Evolutionary conservation across 2,797 vertebrate genomes (phyloP).

Genomic region (Margarornis squamiger): DNA sequence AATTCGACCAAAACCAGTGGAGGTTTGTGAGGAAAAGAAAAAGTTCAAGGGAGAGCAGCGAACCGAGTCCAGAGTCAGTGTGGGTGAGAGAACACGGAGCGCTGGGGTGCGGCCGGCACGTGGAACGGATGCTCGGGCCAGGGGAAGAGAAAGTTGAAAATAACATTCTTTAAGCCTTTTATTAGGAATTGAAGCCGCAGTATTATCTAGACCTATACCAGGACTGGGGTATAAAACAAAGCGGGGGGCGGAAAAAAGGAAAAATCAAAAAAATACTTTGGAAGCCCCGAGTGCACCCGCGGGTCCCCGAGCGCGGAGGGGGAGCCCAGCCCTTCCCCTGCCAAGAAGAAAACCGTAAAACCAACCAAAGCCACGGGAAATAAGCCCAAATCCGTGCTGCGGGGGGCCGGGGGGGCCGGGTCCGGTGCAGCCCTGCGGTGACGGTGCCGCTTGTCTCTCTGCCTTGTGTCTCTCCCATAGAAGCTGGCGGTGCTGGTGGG

Average conservation of each 20-base stretch:
- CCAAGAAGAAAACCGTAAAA: neutral
- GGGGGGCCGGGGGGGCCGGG: neutral
- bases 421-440: neutral
- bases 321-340: neutral
- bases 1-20: neutral
- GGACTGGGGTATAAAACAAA: neutral
- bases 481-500: slow-evolving; percentile 82
- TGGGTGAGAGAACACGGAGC: neutral
- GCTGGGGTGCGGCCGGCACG: neutral
- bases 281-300: neutral
- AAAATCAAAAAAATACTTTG: neutral
- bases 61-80: neutral
- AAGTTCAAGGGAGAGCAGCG: neutral
- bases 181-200: neutral
- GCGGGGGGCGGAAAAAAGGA: neutral
- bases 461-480: slow-evolving; percentile 66
- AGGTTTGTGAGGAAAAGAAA: neutral
- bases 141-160: neutral
- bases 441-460: slow-evolving; percentile 7
- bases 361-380: neutral
- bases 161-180: neutral
- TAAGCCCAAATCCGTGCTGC: neutral
- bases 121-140: neutral
- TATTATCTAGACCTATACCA: neutral
- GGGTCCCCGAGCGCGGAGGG: neutral